Conservation (phyloP, 2,113 vertebrate genomes). For the Psilopsiagon aurifrons region DNA sequence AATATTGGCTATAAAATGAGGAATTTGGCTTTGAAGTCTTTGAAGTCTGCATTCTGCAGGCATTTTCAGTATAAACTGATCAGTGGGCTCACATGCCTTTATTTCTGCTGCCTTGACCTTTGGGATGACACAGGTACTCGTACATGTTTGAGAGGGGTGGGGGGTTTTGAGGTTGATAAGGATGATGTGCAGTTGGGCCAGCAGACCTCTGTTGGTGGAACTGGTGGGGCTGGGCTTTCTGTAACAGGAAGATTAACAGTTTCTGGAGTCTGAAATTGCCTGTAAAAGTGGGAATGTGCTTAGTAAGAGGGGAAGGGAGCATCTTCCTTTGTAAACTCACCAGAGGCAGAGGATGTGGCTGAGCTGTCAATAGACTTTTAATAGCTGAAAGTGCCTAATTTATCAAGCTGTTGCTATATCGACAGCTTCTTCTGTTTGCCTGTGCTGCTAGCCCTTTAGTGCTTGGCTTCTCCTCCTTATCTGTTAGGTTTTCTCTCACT, state of each 20-base stretch:
- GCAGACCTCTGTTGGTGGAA: not conserved
- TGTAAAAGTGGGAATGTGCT: not conserved
- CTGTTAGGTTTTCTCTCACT: not conserved
- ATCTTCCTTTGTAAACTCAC: not conserved
- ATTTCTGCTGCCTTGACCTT: not conserved
- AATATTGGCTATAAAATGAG: not conserved
- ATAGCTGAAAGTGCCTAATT: not conserved
- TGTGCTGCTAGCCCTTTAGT: not conserved
- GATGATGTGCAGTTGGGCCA: rapidly evolving
- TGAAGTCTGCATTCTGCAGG: not conserved
- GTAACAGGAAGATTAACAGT: not conserved
- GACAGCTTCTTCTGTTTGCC: not conserved
- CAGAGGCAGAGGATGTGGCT: not conserved
- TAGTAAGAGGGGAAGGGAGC: not conserved
- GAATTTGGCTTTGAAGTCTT: not conserved
- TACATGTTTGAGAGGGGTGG: rapidly evolving
- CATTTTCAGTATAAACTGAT: not conserved
- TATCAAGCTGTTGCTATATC: not conserved
- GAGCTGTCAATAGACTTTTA: not conserved
- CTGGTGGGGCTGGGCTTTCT: not conserved
- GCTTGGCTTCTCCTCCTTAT: rapidly evolving
- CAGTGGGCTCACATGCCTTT: not conserved
- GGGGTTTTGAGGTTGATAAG: not conserved
- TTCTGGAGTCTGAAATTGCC: not conserved
- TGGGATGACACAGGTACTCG: not conserved